These are phyloP conservation scores for Cataglyphis albicans DNA, from an alignment of 2,888 invertebrate genomes.

Conservation along the genomic window DNA sequence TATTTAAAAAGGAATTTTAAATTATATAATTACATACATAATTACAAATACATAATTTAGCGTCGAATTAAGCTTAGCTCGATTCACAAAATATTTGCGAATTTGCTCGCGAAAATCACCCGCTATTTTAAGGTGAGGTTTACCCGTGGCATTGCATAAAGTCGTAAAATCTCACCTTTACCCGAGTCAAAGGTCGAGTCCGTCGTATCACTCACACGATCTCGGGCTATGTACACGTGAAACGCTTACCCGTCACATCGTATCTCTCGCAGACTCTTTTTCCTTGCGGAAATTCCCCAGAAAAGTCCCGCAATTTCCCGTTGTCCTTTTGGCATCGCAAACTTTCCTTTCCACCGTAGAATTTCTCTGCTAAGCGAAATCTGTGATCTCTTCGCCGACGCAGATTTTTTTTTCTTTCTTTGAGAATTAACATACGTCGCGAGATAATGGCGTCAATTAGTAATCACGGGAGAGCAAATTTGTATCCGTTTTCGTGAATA, in stretches of 20 bases:
- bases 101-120: background rate
- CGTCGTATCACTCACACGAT: conserved; percentile 29
- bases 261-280: background rate
- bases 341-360: conserved; percentile 19
- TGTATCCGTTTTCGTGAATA: background rate
- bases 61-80: background rate
- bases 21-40: too few species aligned
- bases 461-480: conserved; percentile 2
- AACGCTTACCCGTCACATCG: background rate
- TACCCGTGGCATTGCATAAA: background rate
- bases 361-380: conserved; percentile 10
- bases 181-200: conserved; percentile 28
- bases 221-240: background rate
- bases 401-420: background rate
- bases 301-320: conserved; percentile 11
- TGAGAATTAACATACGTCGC: background rate
- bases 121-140: background rate
- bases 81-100: conserved; percentile 1
- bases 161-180: conserved; percentile 42
- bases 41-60: too few species aligned
- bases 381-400: conserved; percentile 2
- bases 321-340: background rate
- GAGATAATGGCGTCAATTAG: conserved; percentile 11
- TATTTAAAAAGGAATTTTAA: too few species aligned
- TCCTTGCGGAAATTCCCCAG: conserved; percentile 1